These are phyloP conservation scores for Leptodactylus fallax DNA, from an alignment of 2,797 vertebrate genomes.

Conservation along the genomic window DNA sequence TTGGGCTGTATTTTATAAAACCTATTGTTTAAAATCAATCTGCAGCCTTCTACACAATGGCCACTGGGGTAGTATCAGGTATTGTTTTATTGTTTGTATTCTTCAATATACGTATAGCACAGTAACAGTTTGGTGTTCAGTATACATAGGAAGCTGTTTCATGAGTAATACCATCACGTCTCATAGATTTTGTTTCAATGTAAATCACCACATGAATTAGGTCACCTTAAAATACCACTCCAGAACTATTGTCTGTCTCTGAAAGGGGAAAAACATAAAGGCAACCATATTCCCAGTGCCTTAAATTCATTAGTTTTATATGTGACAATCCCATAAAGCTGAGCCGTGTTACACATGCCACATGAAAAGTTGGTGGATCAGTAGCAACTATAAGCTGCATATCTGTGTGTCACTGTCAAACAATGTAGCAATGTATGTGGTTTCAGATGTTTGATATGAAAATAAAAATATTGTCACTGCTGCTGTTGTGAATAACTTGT, in stretches of 20 bases:
- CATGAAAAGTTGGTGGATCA: slow-evolving; percentile 23
- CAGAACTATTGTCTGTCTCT: slow-evolving; percentile 31
- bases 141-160: background rate
- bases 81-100: slow-evolving; percentile 9
- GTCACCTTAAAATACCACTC: slow-evolving; percentile 31
- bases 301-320: slow-evolving; percentile 50
- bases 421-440: slow-evolving; percentile 60
- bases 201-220: slow-evolving; percentile 41
- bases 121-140: slow-evolving; percentile 37
- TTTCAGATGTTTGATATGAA: slow-evolving; percentile 65
- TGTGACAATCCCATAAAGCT: slow-evolving; percentile 44
- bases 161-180: slow-evolving; percentile 11
- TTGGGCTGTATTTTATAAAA: slow-evolving; percentile 37
- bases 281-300: slow-evolving; percentile 57
- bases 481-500: background rate
- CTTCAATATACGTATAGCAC: slow-evolving; percentile 3
- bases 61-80: slow-evolving; percentile 12
- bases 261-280: slow-evolving; percentile 40
- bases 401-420: slow-evolving; percentile 41
- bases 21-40: slow-evolving; percentile 13
- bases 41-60: slow-evolving; percentile 11
- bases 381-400: slow-evolving; percentile 12
- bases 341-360: slow-evolving; percentile 1
- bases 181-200: slow-evolving; percentile 19
- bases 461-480: slow-evolving; percentile 64